A percentile compares a stretch with the other conserved stretches of the same genome.
Evolutionary conservation across 1,140 invertebrate genomes (phyloP).

Genomic region (Colletes latitarsis): DNA sequence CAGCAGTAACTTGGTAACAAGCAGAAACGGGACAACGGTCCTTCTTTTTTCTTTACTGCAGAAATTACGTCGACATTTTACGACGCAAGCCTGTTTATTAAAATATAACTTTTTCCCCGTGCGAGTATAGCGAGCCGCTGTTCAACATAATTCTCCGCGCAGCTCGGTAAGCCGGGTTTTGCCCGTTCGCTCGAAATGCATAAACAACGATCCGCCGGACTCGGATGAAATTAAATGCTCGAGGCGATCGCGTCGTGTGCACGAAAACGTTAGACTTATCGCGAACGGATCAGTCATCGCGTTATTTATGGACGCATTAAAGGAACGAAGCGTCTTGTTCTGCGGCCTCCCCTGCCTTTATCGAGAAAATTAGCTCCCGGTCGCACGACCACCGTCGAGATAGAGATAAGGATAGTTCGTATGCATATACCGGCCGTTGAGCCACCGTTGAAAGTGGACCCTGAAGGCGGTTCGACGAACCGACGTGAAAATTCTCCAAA

Average conservation of each 20-base stretch:
- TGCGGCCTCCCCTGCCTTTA: constrained; percentile 13
- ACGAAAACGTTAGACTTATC: constrained; percentile 33
- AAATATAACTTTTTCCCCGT: background rate
- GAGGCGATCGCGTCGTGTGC: background rate
- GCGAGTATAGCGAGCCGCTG: background rate
- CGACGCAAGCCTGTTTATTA: background rate
- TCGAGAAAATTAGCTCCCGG: constrained; percentile 38
- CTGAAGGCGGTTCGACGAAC: constrained; percentile 2
- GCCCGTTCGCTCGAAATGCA: background rate
- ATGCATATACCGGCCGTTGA: constrained; percentile 45
- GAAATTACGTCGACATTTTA: background rate
- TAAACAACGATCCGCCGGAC: constrained; percentile 1
- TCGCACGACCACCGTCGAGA: constrained; percentile 25
- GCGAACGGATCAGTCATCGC: constrained; percentile 45
- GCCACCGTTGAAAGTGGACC: background rate
- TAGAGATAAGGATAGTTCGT: constrained; percentile 52
- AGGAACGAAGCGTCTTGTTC: constrained; percentile 26
- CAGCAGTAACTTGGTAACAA: no score
- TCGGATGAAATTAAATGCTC: constrained; percentile 36
- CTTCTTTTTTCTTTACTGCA: background rate
- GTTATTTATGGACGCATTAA: constrained; percentile 52
- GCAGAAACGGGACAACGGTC: no score
- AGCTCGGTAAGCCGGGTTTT: no score
- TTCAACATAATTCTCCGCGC: constrained; percentile 7
- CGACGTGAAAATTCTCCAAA: constrained; percentile 12